Evolutionary conservation across 1,140 invertebrate genomes (phyloP), one percentile per base, ranked within the genome.

Genomic region (Drosophila triauraria): DNA sequence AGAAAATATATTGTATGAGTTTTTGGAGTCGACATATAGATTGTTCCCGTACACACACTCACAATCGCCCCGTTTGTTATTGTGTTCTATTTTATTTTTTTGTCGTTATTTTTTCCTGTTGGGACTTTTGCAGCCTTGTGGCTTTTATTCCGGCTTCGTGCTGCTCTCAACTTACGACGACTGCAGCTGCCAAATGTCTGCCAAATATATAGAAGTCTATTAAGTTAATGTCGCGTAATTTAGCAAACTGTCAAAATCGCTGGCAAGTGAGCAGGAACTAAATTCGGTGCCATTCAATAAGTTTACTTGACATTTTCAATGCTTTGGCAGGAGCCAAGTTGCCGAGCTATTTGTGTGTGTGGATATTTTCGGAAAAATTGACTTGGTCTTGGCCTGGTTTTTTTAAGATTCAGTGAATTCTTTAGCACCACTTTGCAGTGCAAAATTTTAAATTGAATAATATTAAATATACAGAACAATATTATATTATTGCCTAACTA

Each of bases 151-250:
- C 59, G 10, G 68, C 70, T 74, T 32, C 47, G 68, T 74, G 68
- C 53, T 32, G 47, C 70, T 58, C 44, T 46, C 70, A 60, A 53
- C 67, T 71, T 72, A 40, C 70, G 56, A 72, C 68, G 59, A 56
- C 38, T 82, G 74, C 75, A 88, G 84, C 84, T 87, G 83, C 83
- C 84, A 87, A 87, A 87, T 87, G 83, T 83, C 80, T 87, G 63
- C 69, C 78, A 67, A 86, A 72, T 79, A 79, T 86, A 88, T 88
- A 62, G 71, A 84, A 84, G 77, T 88, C 83, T 88, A 87, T 87
- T 87, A 87, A 87, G 80, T 87, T 88, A 88, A 87, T 87, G 83
- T 87, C 84, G 85, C 80, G 83, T 87, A 87, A 87, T 87, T 88
- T 88, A 87, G 77, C 80, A 88, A 87, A 87, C 83, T 87, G 83